Evolutionary conservation across 1,140 invertebrate species (phyloP), one percentile per base, ranked within the genome.

Genomic region (Xylocopa sonorina): DNA sequence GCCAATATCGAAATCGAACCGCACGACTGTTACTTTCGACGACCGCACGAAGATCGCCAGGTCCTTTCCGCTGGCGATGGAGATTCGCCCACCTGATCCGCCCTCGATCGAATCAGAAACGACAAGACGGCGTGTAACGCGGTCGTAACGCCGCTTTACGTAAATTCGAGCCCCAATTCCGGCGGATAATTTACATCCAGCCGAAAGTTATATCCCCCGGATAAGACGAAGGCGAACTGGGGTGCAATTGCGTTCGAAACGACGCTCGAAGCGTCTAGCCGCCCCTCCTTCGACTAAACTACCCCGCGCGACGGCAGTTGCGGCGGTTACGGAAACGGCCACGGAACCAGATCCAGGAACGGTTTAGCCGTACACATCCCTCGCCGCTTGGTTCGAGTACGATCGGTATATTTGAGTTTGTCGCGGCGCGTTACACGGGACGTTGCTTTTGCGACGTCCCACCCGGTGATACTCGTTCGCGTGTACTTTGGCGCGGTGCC

Each of bases 371-470:
- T 66, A 67, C 50, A 24, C n/a, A n/a, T n/a, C 38, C 34, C 53
- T 6, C 27, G 41, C 4, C 32, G 10, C 16, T 66, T 32, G 32
- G 27, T 78, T 62, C 66, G 41, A 34, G 32, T 60, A 71, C 67
- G 63, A 82, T 87, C 80, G 73, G 84, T 88, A 83, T 87, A 84
- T 88, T 85, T 81, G 80, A 88, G 83, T 88, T 86, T 88, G 85
- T 87, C 84, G 74, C 69, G 66, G 73, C 67, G 76, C 46, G 83
- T 89, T 88, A 87, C 83, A 86, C 82, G 83, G 77, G 64, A 82
- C 60, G 73, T 60, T 88, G 64, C 43, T 68, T 84, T 46, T 21
- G 50, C 3, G 51, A 34, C 60, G 46, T 51, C 46, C 58, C 21
- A 53, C 67, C 41, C n/a, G n/a, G n/a, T n/a, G n/a, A 21, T 66